phyloP scores from a whole-genome alignment of 2,113 vertebrate species.

The Helogale parvula region DNA sequence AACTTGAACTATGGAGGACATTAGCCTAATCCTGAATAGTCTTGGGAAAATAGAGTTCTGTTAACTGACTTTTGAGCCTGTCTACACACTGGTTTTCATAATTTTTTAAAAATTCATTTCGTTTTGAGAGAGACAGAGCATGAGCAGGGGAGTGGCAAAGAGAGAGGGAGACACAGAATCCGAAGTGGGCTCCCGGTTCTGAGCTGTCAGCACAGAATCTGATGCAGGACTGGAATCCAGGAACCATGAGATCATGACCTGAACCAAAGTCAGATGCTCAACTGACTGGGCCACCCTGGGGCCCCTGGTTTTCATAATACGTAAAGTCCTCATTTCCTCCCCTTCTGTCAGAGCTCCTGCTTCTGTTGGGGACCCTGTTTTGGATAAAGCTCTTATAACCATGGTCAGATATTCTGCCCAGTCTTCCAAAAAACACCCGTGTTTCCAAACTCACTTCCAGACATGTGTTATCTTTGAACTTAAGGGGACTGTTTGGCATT shows the following conservation, averaged over 20 bases:
- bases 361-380: background rate
- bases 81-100: background rate
- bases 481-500: background rate
- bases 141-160: too few species aligned
- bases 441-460: background rate
- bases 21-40: background rate
- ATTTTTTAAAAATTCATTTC: background rate
- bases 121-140: too few species aligned
- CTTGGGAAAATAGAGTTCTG: conserved; percentile 52
- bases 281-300: too few species aligned
- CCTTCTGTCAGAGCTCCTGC: conserved; percentile 57
- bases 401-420: background rate
- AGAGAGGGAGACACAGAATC: too few species aligned
- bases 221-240: too few species aligned
- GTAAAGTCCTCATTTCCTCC: conserved; percentile 66
- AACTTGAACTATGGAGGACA: conserved; percentile 19
- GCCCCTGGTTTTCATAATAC: conserved; percentile 12
- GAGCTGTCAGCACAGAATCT: too few species aligned
- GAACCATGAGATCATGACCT: too few species aligned
- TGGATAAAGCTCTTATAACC: background rate
- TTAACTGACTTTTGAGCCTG: conserved; percentile 41
- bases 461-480: background rate
- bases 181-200: too few species aligned
- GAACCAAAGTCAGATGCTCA: too few species aligned
- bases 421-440: background rate